Evolutionary conservation across 2,888 invertebrate genomes (phyloP), one percentile per base, ranked within the genome.

Genomic region (Subacronicta megacephala): DNA sequence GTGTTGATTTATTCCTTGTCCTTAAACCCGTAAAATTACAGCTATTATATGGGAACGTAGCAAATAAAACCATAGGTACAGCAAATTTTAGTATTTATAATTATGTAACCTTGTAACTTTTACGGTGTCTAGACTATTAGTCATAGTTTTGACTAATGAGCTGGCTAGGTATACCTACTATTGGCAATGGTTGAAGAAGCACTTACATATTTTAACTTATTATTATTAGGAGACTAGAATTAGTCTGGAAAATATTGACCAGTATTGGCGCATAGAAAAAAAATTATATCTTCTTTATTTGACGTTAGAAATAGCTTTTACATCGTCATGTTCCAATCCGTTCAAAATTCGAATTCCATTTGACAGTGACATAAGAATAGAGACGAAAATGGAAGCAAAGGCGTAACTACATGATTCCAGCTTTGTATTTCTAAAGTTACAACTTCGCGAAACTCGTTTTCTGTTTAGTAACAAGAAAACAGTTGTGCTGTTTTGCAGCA

Each of bases 391-490:
- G 56, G 62, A 50, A 40, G 18, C 52, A 62, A 62, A 62, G 52
- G 52, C 45, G 33, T 26, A 36, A 42, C 43, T 60, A 67, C 52
- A 66, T 31, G 62, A 52, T 46, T 37, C 66, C 46, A 64, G 51
- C 43, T 33, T 55, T 60, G 67, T 70, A 45, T 55, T 68, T 66
- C 47, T 62, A 61, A 71, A 68, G 40, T 51, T 58, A 61, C 69
- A 69, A 75, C 62, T 75, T 70, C 42, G 60, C 53, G 35, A 53
- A 75, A 75, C 75, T 75, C 62, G 67, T 75, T 75, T 64, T 62
- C 61, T 59, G 66, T 63, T 72, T 51, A 55, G 57, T 67, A 75
- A 75, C 75, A 75, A 75, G 75, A 70, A 72, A 63, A 74, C 59
- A 66, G 60, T 68, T 64, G 60, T 65, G 57, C 57, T 57, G 52